phyloP scores from a whole-genome alignment of 1,140 invertebrate species.

The Metopolophium dirhodum region DNA sequence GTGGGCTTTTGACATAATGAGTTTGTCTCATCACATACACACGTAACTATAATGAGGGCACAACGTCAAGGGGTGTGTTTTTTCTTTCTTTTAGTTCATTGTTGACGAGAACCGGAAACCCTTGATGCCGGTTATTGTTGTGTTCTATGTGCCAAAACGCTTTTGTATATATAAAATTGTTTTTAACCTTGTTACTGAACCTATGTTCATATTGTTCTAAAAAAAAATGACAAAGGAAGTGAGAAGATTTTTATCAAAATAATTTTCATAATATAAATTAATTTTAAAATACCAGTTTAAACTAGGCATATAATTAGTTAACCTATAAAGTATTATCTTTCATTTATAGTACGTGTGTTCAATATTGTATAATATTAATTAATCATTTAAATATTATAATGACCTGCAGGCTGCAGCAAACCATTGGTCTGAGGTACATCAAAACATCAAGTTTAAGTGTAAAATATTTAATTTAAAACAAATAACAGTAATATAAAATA shows the following conservation, averaged over 20 bases:
- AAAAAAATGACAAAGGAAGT: slow-evolving; percentile 23
- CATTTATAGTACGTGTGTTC: neutral
- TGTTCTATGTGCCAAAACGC: slow-evolving; percentile 37
- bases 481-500: neutral
- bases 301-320: neutral
- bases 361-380: no score
- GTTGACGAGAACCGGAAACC: slow-evolving; percentile 51
- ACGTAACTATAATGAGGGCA: slow-evolving; percentile 46
- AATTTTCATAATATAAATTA: slow-evolving; percentile 23
- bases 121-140: slow-evolving; percentile 55
- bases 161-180: slow-evolving; percentile 48
- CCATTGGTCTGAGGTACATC: no score
- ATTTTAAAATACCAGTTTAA: slow-evolving; percentile 9
- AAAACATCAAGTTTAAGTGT: neutral
- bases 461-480: neutral
- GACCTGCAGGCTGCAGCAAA: neutral
- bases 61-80: slow-evolving; percentile 57
- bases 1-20: slow-evolving; percentile 56
- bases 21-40: slow-evolving; percentile 54
- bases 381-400: neutral
- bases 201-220: slow-evolving; percentile 45
- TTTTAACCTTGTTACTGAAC: slow-evolving; percentile 56
- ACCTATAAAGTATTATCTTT: neutral
- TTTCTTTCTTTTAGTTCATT: slow-evolving; percentile 46
- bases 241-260: slow-evolving; percentile 11